phyloP scores from a whole-genome alignment of 2,113 vertebrate species.

The Mola mola region DNA sequence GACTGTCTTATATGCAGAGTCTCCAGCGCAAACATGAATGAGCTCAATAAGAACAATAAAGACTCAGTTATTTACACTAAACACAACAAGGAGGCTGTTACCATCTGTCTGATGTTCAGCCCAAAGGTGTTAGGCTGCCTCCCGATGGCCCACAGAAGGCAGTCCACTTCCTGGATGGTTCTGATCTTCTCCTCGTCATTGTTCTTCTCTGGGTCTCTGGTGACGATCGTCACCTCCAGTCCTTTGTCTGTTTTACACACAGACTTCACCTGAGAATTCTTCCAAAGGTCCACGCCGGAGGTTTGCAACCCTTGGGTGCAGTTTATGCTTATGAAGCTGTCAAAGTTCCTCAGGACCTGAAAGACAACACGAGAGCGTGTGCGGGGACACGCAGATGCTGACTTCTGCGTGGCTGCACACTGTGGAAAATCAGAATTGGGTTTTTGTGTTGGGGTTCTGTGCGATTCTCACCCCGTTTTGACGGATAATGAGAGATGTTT shows the following conservation, averaged over 20 bases:
- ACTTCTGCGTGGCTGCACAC: not conserved
- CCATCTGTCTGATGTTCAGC: slow-evolving; percentile 86
- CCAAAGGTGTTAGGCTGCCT: slow-evolving; percentile 85
- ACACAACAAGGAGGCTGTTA: slow-evolving; percentile 65
- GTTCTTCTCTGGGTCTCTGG: slow-evolving; percentile 79
- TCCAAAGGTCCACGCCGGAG: slow-evolving; percentile 88
- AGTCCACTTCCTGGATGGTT: slow-evolving; percentile 88
- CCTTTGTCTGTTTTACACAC: slow-evolving; percentile 80
- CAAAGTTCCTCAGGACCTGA: slow-evolving; percentile 96
- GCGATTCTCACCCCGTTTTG: slow-evolving; percentile 81
- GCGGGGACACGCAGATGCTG: not conserved
- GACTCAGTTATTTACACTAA: not conserved
- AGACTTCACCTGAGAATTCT: slow-evolving; percentile 86
- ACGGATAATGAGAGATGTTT: slow-evolving; percentile 89
- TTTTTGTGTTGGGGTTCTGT: not conserved
- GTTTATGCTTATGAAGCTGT: slow-evolving; percentile 91
- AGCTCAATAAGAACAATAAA: too few relatives aligned
- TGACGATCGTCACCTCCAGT: slow-evolving; percentile 80
- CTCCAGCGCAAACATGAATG: too few relatives aligned
- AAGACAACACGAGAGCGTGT: not conserved
- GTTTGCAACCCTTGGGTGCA: slow-evolving; percentile 94
- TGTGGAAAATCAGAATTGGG: not conserved
- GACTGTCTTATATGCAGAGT: too few relatives aligned
- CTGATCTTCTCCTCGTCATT: slow-evolving; percentile 72
- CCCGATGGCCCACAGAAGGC: slow-evolving; percentile 95